These are phyloP conservation scores for Paralichthys olivaceus DNA, from an alignment of 2,113 vertebrate genomes.

Conservation along the genomic window DNA sequence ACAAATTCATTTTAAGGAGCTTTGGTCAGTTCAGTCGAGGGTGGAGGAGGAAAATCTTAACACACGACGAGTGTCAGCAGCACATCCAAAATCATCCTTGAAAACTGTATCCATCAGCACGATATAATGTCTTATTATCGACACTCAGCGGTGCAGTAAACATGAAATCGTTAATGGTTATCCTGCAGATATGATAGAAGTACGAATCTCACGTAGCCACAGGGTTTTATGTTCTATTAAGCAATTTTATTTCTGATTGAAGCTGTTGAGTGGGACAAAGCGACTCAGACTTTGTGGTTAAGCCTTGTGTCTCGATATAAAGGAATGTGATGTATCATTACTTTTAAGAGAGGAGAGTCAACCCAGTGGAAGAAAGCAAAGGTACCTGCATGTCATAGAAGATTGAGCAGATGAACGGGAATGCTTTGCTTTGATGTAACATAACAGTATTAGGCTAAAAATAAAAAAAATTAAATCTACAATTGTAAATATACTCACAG, in stretches of 20 bases:
- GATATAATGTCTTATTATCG: conserved; percentile 70
- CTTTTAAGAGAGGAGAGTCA: conserved; percentile 36
- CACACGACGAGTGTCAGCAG: conserved; percentile 53
- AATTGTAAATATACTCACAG: conserved; percentile 81
- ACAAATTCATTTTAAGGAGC: conserved; percentile 49
- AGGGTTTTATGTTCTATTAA: conserved; percentile 65
- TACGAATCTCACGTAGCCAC: conserved; percentile 73
- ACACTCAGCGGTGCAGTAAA: conserved; percentile 68
- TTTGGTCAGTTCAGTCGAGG: conserved; percentile 45
- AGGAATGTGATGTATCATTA: conserved; percentile 68
- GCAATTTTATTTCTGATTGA: conserved; percentile 60
- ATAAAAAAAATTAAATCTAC: conserved; percentile 58
- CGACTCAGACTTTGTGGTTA: conserved; percentile 58
- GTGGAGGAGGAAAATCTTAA: conserved; percentile 41
- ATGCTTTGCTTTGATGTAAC: conserved; percentile 84
- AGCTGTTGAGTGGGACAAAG: conserved; percentile 60
- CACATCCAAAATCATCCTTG: conserved; percentile 59
- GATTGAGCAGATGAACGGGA: conserved; percentile 77
- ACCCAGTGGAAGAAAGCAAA: conserved; percentile 55
- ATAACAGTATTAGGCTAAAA: conserved; percentile 77
- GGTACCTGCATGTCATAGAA: conserved; percentile 79
- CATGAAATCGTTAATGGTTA: conserved; percentile 59
- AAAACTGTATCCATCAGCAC: conserved; percentile 60
- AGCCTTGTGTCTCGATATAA: conserved; percentile 56
- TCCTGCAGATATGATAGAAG: conserved; percentile 67